Evolutionary conservation across 2,888 invertebrate genomes (phyloP).

Genomic region (Apodemia mormo): DNA sequence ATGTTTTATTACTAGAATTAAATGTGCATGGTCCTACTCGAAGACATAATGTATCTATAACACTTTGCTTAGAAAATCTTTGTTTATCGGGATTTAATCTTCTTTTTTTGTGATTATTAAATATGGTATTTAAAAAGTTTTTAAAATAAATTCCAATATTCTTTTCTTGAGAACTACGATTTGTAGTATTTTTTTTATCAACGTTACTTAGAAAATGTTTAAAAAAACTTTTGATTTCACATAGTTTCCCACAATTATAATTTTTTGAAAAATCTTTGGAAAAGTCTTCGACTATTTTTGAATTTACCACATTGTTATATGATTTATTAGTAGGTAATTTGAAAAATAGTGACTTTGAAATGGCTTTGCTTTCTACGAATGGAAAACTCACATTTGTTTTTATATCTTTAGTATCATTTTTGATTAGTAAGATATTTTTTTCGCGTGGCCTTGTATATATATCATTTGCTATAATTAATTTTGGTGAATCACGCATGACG

Average conservation of each 20-base stretch:
- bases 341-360: not conserved
- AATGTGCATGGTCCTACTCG: conserved; percentile 51
- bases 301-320: not conserved
- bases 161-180: conserved; percentile 36
- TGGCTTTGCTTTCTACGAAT: not conserved
- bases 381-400: not conserved
- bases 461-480: not conserved
- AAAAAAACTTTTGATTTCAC: conserved; percentile 26
- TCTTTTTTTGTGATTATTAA: conserved; percentile 39
- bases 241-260: conserved; percentile 30
- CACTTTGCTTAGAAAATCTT: conserved; percentile 40
- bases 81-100: conserved; percentile 32
- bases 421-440: not conserved
- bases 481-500: not conserved
- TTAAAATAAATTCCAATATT: conserved; percentile 51
- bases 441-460: not conserved
- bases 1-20: conserved; percentile 42
- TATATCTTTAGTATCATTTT: not conserved
- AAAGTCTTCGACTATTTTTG: not conserved
- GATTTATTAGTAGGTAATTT: not conserved
- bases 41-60: conserved; percentile 53
- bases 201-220: conserved; percentile 13
- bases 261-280: conserved; percentile 25
- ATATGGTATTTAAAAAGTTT: conserved; percentile 53
- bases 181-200: conserved; percentile 36